Percentiles rank a stretch among this genome's conserved stretches.
These are phyloP conservation scores for Xiphorhynchus elegans DNA, from an alignment of 2,113 vertebrate species.

Conservation along the genomic window DNA sequence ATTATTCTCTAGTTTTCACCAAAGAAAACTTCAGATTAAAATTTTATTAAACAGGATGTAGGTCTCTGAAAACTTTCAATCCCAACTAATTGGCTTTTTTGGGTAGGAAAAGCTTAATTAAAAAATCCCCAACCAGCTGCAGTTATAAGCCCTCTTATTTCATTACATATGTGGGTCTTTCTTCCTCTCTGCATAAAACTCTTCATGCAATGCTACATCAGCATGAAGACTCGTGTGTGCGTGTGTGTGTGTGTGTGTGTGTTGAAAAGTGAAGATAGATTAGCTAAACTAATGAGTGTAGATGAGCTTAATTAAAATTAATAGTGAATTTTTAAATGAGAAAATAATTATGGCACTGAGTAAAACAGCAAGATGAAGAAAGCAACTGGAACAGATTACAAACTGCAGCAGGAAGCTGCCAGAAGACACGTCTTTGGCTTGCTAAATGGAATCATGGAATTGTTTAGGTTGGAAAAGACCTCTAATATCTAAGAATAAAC, in stretches of 20 bases:
- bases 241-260: neutral
- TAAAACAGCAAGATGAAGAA: constrained; percentile 27
- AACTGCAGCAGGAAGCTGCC: neutral
- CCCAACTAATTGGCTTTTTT: constrained; percentile 29
- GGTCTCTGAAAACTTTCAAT: constrained; percentile 30
- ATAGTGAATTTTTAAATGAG: constrained; percentile 46
- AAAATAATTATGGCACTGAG: constrained; percentile 35
- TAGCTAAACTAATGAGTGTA: constrained; percentile 45
- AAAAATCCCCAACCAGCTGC: neutral
- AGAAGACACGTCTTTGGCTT: neutral
- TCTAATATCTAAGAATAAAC: neutral
- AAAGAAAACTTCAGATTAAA: constrained; percentile 31
- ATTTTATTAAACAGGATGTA: constrained; percentile 37
- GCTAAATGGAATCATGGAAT: neutral
- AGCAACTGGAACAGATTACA: neutral
- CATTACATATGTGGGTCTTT: neutral
- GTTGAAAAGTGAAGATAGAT: constrained; percentile 27
- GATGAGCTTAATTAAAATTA: constrained; percentile 64
- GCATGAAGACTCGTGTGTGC: neutral
- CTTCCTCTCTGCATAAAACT: neutral
- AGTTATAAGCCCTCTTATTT: neutral
- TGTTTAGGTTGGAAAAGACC: neutral
- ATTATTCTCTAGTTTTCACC: constrained; percentile 40
- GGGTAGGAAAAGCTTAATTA: constrained; percentile 3
- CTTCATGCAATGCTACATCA: neutral